These are phyloP conservation scores for Ptilorrhoa leucosticta DNA, from an alignment of 2,113 vertebrate species.

Conservation along the genomic window DNA sequence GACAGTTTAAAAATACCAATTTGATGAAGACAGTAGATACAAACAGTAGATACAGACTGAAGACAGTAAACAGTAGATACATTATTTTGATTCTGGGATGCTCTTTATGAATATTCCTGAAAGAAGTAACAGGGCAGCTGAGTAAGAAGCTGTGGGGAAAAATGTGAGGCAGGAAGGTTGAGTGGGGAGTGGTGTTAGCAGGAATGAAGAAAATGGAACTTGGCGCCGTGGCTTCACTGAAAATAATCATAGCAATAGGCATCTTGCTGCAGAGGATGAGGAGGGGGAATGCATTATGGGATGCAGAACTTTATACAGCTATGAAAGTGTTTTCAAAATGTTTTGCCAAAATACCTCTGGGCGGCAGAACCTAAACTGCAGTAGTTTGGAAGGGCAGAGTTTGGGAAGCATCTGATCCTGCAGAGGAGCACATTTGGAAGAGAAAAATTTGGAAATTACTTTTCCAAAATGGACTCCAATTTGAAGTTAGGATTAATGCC, in stretches of 20 bases:
- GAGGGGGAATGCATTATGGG: not conserved
- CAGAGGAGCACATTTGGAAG: not conserved
- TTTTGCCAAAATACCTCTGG: not conserved
- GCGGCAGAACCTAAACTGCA: not conserved
- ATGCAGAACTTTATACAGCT: not conserved
- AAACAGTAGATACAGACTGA: too few relatives aligned
- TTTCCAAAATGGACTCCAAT: not conserved
- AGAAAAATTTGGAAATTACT: not conserved
- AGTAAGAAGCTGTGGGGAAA: not conserved
- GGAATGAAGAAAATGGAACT: not conserved
- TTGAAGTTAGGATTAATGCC: not conserved
- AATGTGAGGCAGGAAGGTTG: not conserved
- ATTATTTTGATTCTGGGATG: not conserved
- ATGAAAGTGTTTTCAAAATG: not conserved
- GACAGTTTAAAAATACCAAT: not conserved
- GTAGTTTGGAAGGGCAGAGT: not conserved
- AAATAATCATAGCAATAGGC: not conserved
- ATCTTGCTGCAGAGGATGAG: not conserved
- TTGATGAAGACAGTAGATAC: not conserved
- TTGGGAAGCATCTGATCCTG: not conserved
- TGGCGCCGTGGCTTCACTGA: not conserved
- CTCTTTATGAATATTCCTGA: not conserved
- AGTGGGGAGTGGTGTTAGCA: not conserved
- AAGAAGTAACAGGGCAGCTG: not conserved
- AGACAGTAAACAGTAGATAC: not conserved